Conservation (phyloP, 2,113 vertebrate species). For the Oreochromis aureus region DNA sequence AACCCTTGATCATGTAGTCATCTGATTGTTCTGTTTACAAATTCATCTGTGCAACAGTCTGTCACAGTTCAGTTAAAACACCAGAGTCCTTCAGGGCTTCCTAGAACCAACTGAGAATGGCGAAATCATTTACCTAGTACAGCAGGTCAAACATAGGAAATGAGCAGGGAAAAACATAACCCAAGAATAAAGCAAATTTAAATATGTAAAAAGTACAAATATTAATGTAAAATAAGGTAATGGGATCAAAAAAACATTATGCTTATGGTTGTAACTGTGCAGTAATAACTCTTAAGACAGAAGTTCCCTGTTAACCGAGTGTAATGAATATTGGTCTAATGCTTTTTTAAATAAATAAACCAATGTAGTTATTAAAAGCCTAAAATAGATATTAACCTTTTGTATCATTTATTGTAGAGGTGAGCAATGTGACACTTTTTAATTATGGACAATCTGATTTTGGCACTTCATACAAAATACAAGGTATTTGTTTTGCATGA, state of each 20-base stretch:
- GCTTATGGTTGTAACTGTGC: neutral
- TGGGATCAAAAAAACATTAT: neutral
- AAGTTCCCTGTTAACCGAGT: neutral
- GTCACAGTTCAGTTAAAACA: neutral
- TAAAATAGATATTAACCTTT: neutral
- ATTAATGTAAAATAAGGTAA: neutral
- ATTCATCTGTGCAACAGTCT: neutral
- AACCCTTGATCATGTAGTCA: constrained; percentile 29
- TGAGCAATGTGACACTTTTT: neutral
- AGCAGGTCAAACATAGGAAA: neutral
- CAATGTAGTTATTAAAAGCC: neutral
- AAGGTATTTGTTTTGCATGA: neutral
- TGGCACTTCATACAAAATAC: neutral
- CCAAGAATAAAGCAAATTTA: neutral
- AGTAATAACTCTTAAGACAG: neutral
- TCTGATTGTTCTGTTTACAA: neutral
- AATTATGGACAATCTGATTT: neutral
- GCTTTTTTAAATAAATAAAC: neutral
- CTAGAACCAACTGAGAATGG: neutral
- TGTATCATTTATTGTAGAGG: neutral
- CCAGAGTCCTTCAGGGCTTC: neutral
- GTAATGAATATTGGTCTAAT: neutral
- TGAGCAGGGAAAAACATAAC: neutral
- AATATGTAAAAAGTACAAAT: neutral
- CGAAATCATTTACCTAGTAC: neutral